phyloP scores from a whole-genome alignment of 2,888 invertebrate genomes.

The Plebejus melissa region DNA sequence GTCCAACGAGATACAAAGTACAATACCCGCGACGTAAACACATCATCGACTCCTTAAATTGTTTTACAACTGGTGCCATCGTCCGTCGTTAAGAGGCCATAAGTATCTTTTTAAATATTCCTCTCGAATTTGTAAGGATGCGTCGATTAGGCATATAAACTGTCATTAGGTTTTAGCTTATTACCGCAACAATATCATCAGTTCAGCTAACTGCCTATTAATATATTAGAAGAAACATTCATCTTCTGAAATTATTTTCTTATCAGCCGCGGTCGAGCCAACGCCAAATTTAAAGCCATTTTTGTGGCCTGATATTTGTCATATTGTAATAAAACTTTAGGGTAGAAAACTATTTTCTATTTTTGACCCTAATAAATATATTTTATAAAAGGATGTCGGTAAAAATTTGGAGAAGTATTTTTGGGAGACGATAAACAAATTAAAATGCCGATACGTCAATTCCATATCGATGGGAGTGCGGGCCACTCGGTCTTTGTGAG shows the following conservation, averaged over 20 bases:
- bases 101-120: constrained; percentile 35
- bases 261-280: too few relatives aligned
- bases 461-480: constrained; percentile 54
- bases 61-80: constrained; percentile 59
- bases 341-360: background rate
- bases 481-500: constrained; percentile 61
- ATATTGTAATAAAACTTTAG: background rate
- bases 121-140: background rate
- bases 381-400: background rate
- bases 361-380: background rate
- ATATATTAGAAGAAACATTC: too few relatives aligned
- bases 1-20: constrained; percentile 52
- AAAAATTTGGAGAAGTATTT: constrained; percentile 31
- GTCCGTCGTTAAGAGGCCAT: constrained; percentile 53
- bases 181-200: background rate
- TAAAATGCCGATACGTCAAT: constrained; percentile 50
- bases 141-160: constrained; percentile 7
- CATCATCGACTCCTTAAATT: constrained; percentile 66
- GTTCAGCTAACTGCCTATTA: background rate
- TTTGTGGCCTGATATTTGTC: too few relatives aligned
- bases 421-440: constrained; percentile 6
- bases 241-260: background rate
- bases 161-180: background rate
- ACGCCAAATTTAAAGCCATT: too few relatives aligned
- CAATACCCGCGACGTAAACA: constrained; percentile 55